phyloP scores from a whole-genome alignment of 1,140 invertebrate species.

The Euwallacea similis region DNA sequence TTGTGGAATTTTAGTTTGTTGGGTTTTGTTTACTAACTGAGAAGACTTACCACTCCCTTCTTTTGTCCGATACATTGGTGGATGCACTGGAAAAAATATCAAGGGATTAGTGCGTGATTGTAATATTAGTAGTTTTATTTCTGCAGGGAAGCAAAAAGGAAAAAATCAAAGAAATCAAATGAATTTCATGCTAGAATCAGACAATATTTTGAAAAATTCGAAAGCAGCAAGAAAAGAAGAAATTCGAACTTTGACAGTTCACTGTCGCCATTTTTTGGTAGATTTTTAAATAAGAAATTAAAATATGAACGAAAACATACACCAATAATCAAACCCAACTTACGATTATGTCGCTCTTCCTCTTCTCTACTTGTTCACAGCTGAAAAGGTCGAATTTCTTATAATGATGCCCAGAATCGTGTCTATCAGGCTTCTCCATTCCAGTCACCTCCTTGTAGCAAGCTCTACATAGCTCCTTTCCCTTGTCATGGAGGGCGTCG shows the following conservation, averaged over 20 bases:
- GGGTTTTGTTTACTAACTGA: slow-evolving; percentile 7
- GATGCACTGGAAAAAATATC: slow-evolving; percentile 44
- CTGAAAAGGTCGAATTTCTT: slow-evolving; percentile 45
- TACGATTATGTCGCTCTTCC: slow-evolving; percentile 46
- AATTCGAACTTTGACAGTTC: too few relatives aligned
- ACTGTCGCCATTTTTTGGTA: too few relatives aligned
- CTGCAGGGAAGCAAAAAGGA: too few relatives aligned
- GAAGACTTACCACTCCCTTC: slow-evolving; percentile 45
- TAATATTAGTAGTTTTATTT: neutral
- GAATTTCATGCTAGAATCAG: too few relatives aligned
- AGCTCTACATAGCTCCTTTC: slow-evolving; percentile 42
- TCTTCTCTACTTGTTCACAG: slow-evolving; percentile 45
- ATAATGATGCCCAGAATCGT: slow-evolving; percentile 5
- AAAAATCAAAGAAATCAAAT: too few relatives aligned
- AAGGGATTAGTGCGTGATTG: slow-evolving; percentile 14
- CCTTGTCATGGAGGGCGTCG: slow-evolving; percentile 40
- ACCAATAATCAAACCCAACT: slow-evolving; percentile 18
- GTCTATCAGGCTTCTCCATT: slow-evolving; percentile 37
- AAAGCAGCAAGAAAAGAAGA: too few relatives aligned
- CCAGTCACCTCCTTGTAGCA: slow-evolving; percentile 47
- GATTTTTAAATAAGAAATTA: too few relatives aligned
- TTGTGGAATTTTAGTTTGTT: slow-evolving; percentile 14
- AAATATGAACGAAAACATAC: slow-evolving; percentile 7
- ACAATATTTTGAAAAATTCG: too few relatives aligned
- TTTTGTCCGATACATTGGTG: slow-evolving; percentile 46